A percentile compares a stretch with the other conserved stretches of the same genome.
Conservation (phyloP, 2,888 invertebrate species). For the Nomada ruficornis region DNA sequence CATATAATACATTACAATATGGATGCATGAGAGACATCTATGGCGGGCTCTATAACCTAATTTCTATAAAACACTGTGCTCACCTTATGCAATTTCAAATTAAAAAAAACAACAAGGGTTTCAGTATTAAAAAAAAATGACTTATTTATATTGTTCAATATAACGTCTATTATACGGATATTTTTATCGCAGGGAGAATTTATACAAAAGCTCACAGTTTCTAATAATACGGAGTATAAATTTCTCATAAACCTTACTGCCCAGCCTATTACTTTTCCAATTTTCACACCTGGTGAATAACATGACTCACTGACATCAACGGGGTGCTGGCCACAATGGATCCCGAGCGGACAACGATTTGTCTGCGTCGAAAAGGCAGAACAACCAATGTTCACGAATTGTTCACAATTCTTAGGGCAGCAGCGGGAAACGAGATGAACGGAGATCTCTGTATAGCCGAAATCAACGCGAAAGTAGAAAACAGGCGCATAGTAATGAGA, state of each 20-base stretch:
- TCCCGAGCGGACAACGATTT: neutral
- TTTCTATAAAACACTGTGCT: neutral
- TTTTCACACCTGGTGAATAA: neutral
- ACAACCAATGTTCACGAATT: neutral
- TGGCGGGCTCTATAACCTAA: neutral
- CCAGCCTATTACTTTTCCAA: neutral
- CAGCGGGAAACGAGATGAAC: neutral
- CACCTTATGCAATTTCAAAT: too few relatives aligned
- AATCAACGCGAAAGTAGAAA: slow-evolving; percentile 59
- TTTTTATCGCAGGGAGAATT: too few relatives aligned
- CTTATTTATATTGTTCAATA: too few relatives aligned
- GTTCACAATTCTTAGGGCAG: neutral
- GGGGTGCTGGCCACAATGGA: neutral
- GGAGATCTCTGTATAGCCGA: neutral
- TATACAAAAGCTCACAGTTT: too few relatives aligned
- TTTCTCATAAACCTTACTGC: too few relatives aligned
- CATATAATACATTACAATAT: neutral
- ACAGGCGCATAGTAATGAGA: slow-evolving; percentile 45
- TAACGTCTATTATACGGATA: too few relatives aligned
- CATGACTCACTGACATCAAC: neutral
- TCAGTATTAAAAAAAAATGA: too few relatives aligned
- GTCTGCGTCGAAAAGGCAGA: slow-evolving; percentile 9
- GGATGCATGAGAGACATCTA: neutral
- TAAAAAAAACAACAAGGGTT: too few relatives aligned
- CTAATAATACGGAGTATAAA: too few relatives aligned